Conservation (phyloP, 1,140 invertebrate genomes). For the Penaeus vannamei region DNA sequence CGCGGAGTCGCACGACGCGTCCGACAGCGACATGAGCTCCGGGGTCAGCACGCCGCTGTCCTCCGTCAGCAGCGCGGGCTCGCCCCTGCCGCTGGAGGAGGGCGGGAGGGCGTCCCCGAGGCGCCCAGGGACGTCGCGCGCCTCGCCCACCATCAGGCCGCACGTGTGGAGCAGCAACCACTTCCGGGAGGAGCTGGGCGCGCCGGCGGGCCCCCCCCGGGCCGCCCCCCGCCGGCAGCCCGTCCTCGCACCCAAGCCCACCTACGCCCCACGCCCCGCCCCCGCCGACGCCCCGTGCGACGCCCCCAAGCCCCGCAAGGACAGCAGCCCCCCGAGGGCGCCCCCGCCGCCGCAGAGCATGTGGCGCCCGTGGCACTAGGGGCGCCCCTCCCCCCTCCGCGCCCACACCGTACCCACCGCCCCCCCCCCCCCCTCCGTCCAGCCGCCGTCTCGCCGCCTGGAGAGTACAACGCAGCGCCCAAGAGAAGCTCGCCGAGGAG, state of each 20-base stretch:
- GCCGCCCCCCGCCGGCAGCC: conserved; percentile 29
- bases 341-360: conserved; percentile 38
- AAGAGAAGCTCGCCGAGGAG: neutral
- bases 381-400: neutral
- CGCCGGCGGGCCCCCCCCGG: conserved; percentile 2
- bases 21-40: conserved; percentile 58
- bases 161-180: conserved; percentile 44
- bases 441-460: neutral
- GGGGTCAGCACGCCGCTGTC: conserved; percentile 51
- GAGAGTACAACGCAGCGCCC: neutral
- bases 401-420: neutral
- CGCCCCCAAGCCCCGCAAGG: conserved; percentile 11
- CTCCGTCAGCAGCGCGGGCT: conserved; percentile 46
- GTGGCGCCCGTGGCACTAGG: conserved; percentile 53
- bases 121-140: conserved; percentile 3
- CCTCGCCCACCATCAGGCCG: conserved; percentile 10
- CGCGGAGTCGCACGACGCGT: conserved; percentile 35
- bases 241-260: conserved; percentile 45
- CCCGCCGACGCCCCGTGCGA: neutral
- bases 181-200: conserved; percentile 52
- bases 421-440: neutral
- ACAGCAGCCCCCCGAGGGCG: conserved; percentile 35
- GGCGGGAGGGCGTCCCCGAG: conserved; percentile 27
- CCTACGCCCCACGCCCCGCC: neutral
- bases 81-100: conserved; percentile 42